Base-by-base conservation (phyloP, 2,113 vertebrate genomes). In the Pampusana beccarii region DNA sequence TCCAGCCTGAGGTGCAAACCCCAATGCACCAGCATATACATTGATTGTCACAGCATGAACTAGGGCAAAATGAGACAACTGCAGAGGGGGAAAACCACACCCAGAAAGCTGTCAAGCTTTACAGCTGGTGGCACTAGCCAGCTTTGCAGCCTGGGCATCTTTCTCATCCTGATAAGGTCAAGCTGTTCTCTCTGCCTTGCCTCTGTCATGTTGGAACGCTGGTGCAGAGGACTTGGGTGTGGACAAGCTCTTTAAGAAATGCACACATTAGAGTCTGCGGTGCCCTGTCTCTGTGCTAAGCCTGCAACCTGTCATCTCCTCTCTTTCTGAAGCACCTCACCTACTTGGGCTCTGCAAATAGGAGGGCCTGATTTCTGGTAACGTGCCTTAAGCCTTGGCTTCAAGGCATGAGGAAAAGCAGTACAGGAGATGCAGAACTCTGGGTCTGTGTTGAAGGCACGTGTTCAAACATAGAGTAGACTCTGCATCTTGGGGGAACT, bases 31-130 rank as follows among this genome's bases (percentile, higher is more conserved):
- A 66, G 12, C 13, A 14, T 19, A 34, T 4, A 12, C 38, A 31
- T 42, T 60, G 42, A 40, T 75, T 2, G 3, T 38, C 38, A 75
- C 48, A 64, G 31, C 28, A 16, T 51, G 48, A 64, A 36, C 4
- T 13, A 54, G 15, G 5, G 56, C 44, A 56, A 64, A 82, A 60
- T 28, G 33, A 16, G 25, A 5, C 23, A 64, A 13, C 31, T 11
- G 6, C 9, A 38, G 8, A 0, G 11, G 13, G 4, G 4, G 16
- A 2, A 10, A 24, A 34, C 19, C 13, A 42, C 29, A 28, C 36
- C 2, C 19, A 75, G 71, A 82, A 64, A 64, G 11, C 20, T 50
- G 44, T 75, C 23, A 46, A 50, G 19, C 16, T 18, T 21, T 75
- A 11, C 36, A 79, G 28, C 16, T 21, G 28, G 36, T 34, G 24